These are phyloP conservation scores for Rhyacichthys aspro DNA, from an alignment of 2,797 vertebrate genomes.

Conservation along the genomic window DNA sequence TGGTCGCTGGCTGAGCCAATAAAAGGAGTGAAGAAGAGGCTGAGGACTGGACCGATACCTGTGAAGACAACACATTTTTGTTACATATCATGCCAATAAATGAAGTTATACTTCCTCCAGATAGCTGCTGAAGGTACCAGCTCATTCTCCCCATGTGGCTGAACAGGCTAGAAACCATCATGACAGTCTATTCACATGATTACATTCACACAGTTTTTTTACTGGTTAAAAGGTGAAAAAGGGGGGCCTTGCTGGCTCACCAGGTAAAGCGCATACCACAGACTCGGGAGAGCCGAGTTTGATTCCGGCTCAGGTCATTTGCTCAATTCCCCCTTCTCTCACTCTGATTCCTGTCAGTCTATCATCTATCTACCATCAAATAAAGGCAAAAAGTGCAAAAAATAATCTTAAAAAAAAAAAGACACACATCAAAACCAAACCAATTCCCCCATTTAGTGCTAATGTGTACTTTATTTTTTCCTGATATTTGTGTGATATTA, in stretches of 20 bases:
- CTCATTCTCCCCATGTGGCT: conserved; percentile 48
- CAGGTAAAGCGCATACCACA: no score
- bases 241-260: no score
- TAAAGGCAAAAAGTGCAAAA: no score
- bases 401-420: no score
- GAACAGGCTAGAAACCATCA: conserved; percentile 34
- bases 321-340: no score
- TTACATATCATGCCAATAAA: background rate
- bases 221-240: no score
- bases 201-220: background rate
- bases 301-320: no score
- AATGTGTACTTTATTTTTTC: background rate
- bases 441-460: background rate
- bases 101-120: conserved; percentile 39
- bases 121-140: conserved; percentile 56
- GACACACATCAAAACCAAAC: no score
- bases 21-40: conserved; percentile 83
- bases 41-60: conserved; percentile 85
- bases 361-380: no score
- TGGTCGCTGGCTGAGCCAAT: conserved; percentile 86
- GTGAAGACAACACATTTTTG: conserved; percentile 10
- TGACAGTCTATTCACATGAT: conserved; percentile 6
- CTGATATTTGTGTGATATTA: background rate
- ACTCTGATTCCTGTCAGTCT: no score
- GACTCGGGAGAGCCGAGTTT: no score